phyloP scores from a whole-genome alignment of 2,888 invertebrate species.

The Selenia dentaria region DNA sequence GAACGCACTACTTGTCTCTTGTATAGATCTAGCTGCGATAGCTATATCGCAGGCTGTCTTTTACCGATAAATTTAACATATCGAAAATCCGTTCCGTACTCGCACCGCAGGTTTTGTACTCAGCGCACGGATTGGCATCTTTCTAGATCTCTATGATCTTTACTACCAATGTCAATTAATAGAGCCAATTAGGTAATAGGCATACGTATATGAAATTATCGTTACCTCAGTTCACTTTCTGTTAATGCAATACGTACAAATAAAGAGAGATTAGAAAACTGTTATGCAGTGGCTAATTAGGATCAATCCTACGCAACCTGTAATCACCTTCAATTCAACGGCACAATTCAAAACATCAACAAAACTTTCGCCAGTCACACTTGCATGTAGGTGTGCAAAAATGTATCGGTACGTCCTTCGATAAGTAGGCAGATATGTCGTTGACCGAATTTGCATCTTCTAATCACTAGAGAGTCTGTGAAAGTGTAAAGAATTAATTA shows the following conservation, averaged over 20 bases:
- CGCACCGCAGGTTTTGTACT: too few relatives aligned
- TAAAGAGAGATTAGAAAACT: constrained; percentile 23
- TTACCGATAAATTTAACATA: too few relatives aligned
- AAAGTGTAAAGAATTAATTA: constrained; percentile 78
- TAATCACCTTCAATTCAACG: constrained; percentile 16
- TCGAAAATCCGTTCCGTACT: too few relatives aligned
- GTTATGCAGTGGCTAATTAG: constrained; percentile 22
- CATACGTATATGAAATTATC: too few relatives aligned
- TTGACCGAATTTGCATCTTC: constrained; percentile 53
- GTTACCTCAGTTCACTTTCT: constrained; percentile 9
- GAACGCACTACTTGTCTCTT: too few relatives aligned
- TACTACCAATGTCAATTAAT: too few relatives aligned
- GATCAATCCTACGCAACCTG: constrained; percentile 22
- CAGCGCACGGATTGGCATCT: too few relatives aligned
- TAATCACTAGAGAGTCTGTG: constrained; percentile 50
- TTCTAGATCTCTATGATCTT: too few relatives aligned
- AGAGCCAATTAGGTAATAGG: too few relatives aligned
- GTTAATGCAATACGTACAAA: constrained; percentile 18
- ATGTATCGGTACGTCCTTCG: constrained; percentile 51
- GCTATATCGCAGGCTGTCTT: too few relatives aligned
- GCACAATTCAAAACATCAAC: constrained; percentile 17
- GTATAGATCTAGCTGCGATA: too few relatives aligned
- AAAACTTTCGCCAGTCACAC: constrained; percentile 20
- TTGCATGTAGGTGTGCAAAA: constrained; percentile 37
- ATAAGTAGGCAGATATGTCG: constrained; percentile 65